These are phyloP conservation scores for Biston stratarius DNA, from an alignment of 2,888 invertebrate species.

Conservation along the genomic window DNA sequence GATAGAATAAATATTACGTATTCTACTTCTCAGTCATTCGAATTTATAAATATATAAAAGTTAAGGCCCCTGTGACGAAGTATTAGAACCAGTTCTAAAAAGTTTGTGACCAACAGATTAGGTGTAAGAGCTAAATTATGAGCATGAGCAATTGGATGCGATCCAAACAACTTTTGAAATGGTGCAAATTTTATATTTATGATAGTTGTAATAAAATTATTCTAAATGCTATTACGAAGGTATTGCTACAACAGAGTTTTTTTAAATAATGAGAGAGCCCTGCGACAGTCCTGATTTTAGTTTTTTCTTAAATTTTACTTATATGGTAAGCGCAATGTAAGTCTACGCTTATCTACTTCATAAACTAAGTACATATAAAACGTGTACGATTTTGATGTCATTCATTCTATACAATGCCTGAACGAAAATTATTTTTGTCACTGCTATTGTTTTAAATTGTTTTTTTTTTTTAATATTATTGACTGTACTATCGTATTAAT, in stretches of 20 bases:
- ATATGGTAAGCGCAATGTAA: no score
- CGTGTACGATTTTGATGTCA: no score
- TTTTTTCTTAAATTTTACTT: no score
- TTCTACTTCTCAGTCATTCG: constrained; percentile 48
- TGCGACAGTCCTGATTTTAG: no score
- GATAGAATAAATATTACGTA: constrained; percentile 52
- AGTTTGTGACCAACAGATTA: constrained; percentile 23
- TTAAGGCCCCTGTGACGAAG: constrained; percentile 49
- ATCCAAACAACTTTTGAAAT: constrained; percentile 37
- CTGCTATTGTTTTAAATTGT: no score
- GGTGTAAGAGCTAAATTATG: constrained; percentile 16
- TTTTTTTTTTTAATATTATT: no score
- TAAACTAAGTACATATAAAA: no score
- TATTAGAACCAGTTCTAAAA: constrained; percentile 28
- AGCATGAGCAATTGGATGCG: constrained; percentile 31
- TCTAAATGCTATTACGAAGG: neutral
- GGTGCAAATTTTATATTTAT: constrained; percentile 32
- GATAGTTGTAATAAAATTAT: constrained; percentile 1
- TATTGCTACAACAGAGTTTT: neutral
- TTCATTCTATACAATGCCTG: no score
- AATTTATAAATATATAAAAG: constrained; percentile 48
- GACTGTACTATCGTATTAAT: neutral
- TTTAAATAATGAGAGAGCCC: no score
- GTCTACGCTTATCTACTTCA: no score
- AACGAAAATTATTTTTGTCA: no score